Conservation (phyloP, 1,140 invertebrate species). For the Asbolus verrucosus region DNA sequence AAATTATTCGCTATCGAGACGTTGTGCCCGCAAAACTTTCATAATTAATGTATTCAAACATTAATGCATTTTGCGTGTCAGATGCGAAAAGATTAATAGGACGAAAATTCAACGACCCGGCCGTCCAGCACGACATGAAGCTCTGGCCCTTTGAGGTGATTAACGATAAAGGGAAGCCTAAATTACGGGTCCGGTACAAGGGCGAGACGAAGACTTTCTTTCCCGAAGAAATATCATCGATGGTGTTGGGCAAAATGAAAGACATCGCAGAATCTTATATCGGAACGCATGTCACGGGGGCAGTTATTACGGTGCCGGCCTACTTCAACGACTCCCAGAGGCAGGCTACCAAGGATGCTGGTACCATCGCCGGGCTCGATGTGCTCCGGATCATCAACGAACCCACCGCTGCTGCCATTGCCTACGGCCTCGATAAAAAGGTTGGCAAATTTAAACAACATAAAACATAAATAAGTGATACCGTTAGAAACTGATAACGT, state of each 20-base stretch:
- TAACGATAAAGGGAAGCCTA: constrained; percentile 72
- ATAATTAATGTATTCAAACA: constrained; percentile 46
- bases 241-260: constrained; percentile 86
- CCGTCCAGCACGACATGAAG: constrained; percentile 74
- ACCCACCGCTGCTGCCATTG: constrained; percentile 77
- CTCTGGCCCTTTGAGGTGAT: constrained; percentile 76
- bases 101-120: constrained; percentile 76
- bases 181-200: constrained; percentile 70
- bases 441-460: constrained; percentile 52
- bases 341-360: constrained; percentile 72
- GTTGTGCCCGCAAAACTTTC: constrained; percentile 40
- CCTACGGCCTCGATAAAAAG: constrained; percentile 77
- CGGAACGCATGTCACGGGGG: constrained; percentile 62
- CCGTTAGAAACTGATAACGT: no score
- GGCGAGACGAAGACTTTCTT: constrained; percentile 70
- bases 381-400: constrained; percentile 80
- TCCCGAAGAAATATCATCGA: constrained; percentile 81
- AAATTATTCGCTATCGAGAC: constrained; percentile 39
- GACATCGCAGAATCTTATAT: constrained; percentile 71
- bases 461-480: no score
- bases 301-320: constrained; percentile 69
- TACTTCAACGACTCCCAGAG: constrained; percentile 79
- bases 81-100: constrained; percentile 73
- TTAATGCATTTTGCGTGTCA: constrained; percentile 45
- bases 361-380: constrained; percentile 73